A percentile compares a stretch with the other conserved stretches of the same genome.
phyloP scores from a whole-genome alignment of 1,140 invertebrate species.

The Pararge aegeria region DNA sequence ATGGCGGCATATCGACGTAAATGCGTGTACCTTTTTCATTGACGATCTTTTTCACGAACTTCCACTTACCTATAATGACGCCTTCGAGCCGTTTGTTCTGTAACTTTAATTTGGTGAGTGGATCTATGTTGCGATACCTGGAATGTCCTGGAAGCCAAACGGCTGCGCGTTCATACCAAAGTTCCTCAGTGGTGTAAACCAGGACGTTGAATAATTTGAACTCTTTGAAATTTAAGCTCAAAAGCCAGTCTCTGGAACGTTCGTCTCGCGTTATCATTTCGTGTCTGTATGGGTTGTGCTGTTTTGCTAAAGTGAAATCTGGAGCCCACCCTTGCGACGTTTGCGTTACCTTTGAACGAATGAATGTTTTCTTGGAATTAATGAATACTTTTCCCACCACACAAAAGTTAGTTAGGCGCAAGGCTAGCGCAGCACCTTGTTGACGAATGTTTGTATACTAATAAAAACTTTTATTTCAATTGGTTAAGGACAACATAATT shows the following conservation, averaged over 20 bases:
- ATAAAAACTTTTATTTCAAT: too few species aligned
- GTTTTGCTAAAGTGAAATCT: slow-evolving; percentile 57
- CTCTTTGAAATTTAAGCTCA: slow-evolving; percentile 53
- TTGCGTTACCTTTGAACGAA: slow-evolving; percentile 29
- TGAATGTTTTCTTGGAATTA: background rate
- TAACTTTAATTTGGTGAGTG: slow-evolving; percentile 55
- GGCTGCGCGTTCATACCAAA: slow-evolving; percentile 67
- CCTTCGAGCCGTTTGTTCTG: slow-evolving; percentile 56
- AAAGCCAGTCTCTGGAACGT: slow-evolving; percentile 53
- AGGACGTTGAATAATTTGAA: slow-evolving; percentile 51
- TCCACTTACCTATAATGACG: slow-evolving; percentile 66
- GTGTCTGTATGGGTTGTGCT: slow-evolving; percentile 50
- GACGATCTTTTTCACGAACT: slow-evolving; percentile 60
- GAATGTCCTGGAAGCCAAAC: slow-evolving; percentile 72
- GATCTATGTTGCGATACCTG: slow-evolving; percentile 48
- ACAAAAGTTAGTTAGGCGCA: too few species aligned
- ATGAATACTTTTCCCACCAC: too few species aligned
- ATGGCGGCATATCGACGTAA: slow-evolving; percentile 67
- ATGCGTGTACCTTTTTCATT: slow-evolving; percentile 56
- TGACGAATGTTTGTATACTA: too few species aligned
- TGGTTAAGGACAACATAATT: too few species aligned
- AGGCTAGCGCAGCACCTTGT: too few species aligned
- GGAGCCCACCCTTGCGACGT: slow-evolving; percentile 51
- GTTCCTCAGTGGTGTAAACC: slow-evolving; percentile 60
- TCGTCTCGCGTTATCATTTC: slow-evolving; percentile 51